Conservation (phyloP, 2,113 vertebrate genomes). For the Elachura formosa region DNA sequence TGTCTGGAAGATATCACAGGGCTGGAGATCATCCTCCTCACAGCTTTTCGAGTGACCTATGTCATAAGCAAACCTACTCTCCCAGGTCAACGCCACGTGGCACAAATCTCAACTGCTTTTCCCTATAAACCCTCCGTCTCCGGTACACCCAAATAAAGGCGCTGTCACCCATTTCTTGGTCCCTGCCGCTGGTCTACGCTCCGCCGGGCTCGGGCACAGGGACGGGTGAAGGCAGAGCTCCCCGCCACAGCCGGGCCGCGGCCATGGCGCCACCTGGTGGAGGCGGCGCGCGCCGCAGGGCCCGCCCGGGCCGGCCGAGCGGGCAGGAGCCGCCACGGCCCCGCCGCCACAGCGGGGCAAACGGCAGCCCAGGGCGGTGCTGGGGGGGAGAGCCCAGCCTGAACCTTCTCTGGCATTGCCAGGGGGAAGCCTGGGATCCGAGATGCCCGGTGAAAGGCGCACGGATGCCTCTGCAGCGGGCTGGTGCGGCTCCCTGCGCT, state of each 20-base stretch:
- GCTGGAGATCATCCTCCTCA: not conserved
- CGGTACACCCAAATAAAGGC: not conserved
- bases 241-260: too few species aligned
- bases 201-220: fast-evolving
- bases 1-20: not conserved
- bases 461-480: fast-evolving
- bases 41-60: not conserved
- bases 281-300: not conserved
- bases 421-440: fast-evolving
- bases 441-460: not conserved
- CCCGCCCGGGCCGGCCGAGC: fast-evolving
- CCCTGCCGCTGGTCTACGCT: not conserved
- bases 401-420: not conserved
- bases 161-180: not conserved
- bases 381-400: not conserved
- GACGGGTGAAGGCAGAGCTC: fast-evolving
- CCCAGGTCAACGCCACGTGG: not conserved
- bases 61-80: not conserved
- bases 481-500: too few species aligned
- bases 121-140: not conserved
- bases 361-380: fast-evolving
- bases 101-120: not conserved
- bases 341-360: fast-evolving
- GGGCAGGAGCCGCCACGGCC: not conserved
- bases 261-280: slow-evolving; percentile 61